Percentiles rank a stretch among this genome's conserved stretches.
Evolutionary conservation across 2,113 vertebrate genomes (phyloP).

Genomic region (Apaloderma vittatum): DNA sequence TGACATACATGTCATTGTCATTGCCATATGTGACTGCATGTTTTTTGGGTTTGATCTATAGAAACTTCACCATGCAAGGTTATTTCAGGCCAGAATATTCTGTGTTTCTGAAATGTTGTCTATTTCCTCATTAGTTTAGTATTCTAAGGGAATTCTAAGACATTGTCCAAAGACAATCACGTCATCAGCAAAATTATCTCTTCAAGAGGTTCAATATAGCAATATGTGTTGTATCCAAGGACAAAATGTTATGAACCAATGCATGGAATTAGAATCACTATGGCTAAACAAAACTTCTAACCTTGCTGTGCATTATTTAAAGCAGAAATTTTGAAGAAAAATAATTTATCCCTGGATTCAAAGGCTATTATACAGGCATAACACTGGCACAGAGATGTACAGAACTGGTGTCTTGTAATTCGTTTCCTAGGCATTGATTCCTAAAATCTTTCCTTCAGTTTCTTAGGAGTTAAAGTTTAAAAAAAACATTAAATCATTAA

Average conservation of each 20-base stretch:
- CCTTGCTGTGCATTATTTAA: background rate
- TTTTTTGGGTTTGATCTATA: background rate
- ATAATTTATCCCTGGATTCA: background rate
- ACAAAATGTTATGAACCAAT: background rate
- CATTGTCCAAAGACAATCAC: background rate
- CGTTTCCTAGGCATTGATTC: background rate
- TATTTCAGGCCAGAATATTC: background rate
- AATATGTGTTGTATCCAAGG: background rate
- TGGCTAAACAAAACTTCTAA: background rate
- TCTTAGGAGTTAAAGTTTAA: background rate
- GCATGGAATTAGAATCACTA: background rate
- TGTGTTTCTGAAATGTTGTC: background rate
- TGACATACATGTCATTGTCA: background rate
- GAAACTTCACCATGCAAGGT: background rate
- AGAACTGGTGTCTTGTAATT: background rate
- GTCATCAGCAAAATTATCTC: background rate
- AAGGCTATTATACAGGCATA: background rate
- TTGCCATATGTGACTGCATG: background rate
- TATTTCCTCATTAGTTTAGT: background rate
- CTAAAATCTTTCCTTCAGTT: background rate
- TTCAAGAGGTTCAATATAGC: background rate
- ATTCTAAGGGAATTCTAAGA: background rate
- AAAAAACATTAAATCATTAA: background rate
- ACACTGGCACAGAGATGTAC: too few species aligned
- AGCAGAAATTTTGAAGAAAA: background rate